Conservation (phyloP, 2,797 vertebrate species). For the Eupleurogrammus muticus region DNA sequence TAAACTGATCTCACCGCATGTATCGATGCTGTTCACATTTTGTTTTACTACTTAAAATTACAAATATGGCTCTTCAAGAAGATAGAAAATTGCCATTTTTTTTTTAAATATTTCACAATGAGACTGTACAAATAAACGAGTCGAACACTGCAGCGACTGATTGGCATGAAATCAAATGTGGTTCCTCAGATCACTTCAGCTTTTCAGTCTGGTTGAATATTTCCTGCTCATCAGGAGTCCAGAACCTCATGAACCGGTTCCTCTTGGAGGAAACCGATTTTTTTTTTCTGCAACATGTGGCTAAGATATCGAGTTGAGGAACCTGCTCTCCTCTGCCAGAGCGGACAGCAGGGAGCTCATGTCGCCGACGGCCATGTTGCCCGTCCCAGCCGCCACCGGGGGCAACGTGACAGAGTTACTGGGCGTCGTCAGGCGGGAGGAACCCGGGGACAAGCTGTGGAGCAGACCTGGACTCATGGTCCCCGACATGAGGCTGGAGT, state of each 20-base stretch:
- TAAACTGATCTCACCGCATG: conserved; percentile 61
- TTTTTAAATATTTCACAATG: conserved; percentile 53
- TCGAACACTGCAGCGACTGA: conserved; percentile 25
- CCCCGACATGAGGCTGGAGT: conserved; percentile 91
- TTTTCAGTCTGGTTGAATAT: conserved; percentile 16
- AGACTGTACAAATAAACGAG: conserved; percentile 60
- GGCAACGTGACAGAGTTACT: conserved; percentile 89
- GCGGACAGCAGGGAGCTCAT: conserved; percentile 94
- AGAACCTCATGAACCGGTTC: not conserved
- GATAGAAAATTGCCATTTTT: conserved; percentile 58
- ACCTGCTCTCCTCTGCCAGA: conserved; percentile 91
- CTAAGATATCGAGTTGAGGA: conserved; percentile 89
- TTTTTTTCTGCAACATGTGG: conserved; percentile 20
- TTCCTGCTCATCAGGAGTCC: conserved; percentile 17
- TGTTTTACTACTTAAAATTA: conserved; percentile 69
- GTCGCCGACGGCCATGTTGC: conserved; percentile 95
- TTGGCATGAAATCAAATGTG: conserved; percentile 27
- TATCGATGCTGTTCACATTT: conserved; percentile 54
- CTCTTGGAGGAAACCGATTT: not conserved
- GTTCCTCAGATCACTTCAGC: not conserved
- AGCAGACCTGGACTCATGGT: conserved; percentile 91
- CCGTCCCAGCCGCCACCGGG: conserved; percentile 84
- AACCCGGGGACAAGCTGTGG: conserved; percentile 90
- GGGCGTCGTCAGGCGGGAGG: conserved; percentile 92
- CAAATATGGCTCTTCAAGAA: conserved; percentile 78